These are phyloP conservation scores for Diplazon laetatorius DNA, from an alignment of 2,888 invertebrate species.

Conservation along the genomic window DNA sequence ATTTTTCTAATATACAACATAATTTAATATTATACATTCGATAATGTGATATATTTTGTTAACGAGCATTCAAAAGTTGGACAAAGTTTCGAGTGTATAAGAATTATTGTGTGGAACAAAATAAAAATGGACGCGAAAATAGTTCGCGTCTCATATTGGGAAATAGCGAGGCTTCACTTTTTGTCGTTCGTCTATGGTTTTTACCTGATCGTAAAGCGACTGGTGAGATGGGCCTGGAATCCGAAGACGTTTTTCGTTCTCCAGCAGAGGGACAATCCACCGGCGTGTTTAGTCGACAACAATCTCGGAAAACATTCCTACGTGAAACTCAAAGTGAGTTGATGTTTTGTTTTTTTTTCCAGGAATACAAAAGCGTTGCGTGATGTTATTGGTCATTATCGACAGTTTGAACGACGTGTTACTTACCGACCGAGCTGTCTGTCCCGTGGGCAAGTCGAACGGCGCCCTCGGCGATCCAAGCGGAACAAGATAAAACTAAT, in stretches of 20 bases:
- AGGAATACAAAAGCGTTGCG: too few relatives aligned
- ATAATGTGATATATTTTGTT: too few relatives aligned
- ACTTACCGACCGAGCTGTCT: too few relatives aligned
- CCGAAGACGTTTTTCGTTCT: conserved; percentile 82
- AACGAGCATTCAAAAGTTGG: too few relatives aligned
- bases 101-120: not conserved
- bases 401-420: too few relatives aligned
- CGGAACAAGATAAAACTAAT: too few relatives aligned
- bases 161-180: conserved; percentile 83
- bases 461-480: too few relatives aligned
- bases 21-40: too few relatives aligned
- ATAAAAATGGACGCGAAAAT: conserved; percentile 75
- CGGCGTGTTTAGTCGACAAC: conserved; percentile 85
- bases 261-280: conserved; percentile 84
- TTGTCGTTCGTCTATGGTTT: conserved; percentile 83
- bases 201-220: conserved; percentile 83
- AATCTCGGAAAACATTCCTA: conserved; percentile 86
- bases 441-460: too few relatives aligned
- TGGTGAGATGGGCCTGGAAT: conserved; percentile 83
- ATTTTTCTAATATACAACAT: too few relatives aligned
- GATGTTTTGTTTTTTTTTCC: not conserved
- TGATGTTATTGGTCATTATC: too few relatives aligned
- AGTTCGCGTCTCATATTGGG: conserved; percentile 83
- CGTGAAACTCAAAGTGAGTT: conserved; percentile 86
- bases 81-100: not conserved